Percentiles rank a stretch among this genome's conserved stretches.
phyloP scores from a whole-genome alignment of 1,140 invertebrate genomes.

The Xylocopa sonorina region DNA sequence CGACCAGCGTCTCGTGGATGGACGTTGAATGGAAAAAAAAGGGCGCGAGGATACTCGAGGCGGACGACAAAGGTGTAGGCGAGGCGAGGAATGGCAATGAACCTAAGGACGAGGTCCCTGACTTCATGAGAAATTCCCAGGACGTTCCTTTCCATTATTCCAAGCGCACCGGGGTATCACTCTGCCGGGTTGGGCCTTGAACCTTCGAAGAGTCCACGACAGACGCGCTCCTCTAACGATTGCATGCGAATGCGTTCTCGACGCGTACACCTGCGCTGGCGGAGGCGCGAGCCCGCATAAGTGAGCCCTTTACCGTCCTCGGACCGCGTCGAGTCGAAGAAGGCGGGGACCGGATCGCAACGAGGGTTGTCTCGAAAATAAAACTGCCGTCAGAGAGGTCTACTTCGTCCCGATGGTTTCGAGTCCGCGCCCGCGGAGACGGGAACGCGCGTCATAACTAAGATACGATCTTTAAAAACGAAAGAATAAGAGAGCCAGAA shows the following conservation, averaged over 20 bases:
- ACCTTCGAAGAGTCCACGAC: conserved; percentile 63
- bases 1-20: not conserved
- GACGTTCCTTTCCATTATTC: conserved; percentile 72
- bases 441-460: too few relatives aligned
- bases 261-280: conserved; percentile 23
- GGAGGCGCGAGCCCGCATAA: conserved; percentile 1
- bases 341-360: too few relatives aligned
- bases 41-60: conserved; percentile 21
- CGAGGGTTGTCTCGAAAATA: not conserved
- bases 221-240: conserved; percentile 56
- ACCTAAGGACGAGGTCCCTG: conserved; percentile 66
- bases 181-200: conserved; percentile 66
- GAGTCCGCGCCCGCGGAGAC: too few relatives aligned
- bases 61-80: not conserved
- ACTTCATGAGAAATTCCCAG: conserved; percentile 75
- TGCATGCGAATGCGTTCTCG: conserved; percentile 27
- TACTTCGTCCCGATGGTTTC: not conserved
- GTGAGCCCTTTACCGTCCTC: not conserved
- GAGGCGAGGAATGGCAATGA: conserved; percentile 70
- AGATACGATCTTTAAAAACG: not conserved
- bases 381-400: not conserved
- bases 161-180: conserved; percentile 57
- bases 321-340: not conserved
- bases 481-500: too few relatives aligned
- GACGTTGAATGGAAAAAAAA: conserved; percentile 20